Conservation (phyloP, 2,888 invertebrate genomes). For the Hydroisotoma schaefferi region DNA sequence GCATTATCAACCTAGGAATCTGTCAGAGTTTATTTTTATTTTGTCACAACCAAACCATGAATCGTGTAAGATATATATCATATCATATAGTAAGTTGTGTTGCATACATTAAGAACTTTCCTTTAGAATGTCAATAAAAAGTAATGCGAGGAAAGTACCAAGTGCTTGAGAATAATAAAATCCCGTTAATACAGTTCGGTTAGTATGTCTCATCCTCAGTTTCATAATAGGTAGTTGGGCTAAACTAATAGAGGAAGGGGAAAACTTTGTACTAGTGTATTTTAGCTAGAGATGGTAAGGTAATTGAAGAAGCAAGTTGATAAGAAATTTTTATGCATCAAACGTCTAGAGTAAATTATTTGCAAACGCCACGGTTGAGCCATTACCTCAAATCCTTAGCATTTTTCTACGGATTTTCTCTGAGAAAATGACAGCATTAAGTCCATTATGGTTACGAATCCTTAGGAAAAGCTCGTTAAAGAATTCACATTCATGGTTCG, state of each 20-base stretch:
- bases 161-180: neutral
- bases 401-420: conserved; percentile 49
- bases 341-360: conserved; percentile 49
- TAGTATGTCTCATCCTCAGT: neutral
- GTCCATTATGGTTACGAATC: conserved; percentile 49
- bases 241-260: neutral
- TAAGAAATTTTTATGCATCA: conserved; percentile 49
- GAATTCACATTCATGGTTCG: conserved; percentile 50
- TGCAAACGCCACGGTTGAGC: conserved; percentile 48
- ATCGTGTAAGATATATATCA: too few species aligned
- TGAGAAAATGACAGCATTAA: conserved; percentile 49
- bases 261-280: conserved; percentile 5
- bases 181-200: too few species aligned
- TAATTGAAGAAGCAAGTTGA: conserved; percentile 46
- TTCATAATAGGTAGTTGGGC: neutral
- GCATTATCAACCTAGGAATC: too few species aligned
- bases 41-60: too few species aligned
- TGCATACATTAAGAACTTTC: too few species aligned
- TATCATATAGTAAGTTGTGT: too few species aligned
- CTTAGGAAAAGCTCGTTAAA: conserved; percentile 49
- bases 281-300: conserved; percentile 14
- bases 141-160: conserved; percentile 2
- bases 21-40: too few species aligned
- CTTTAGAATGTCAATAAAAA: neutral
- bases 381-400: conserved; percentile 49